These are phyloP conservation scores for Tetrao urogallus DNA, from an alignment of 2,113 vertebrate species.

Conservation along the genomic window DNA sequence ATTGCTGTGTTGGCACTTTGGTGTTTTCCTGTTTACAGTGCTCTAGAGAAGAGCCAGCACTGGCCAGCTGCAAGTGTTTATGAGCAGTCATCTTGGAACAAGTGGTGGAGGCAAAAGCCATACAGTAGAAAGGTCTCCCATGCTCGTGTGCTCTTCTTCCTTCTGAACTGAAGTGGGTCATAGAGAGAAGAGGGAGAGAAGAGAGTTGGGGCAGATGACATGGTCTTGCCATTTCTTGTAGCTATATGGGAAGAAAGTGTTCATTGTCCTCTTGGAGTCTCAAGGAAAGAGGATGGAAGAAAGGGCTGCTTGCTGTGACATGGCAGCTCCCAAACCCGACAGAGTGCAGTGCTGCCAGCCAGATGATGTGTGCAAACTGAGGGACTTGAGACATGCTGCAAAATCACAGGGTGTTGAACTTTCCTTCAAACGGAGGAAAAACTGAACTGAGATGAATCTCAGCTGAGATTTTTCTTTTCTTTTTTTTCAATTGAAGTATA, in stretches of 20 bases:
- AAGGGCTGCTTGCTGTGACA: neutral
- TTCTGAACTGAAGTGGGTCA: fast-evolving
- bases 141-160: neutral
- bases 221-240: neutral
- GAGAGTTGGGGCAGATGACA: neutral
- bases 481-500: neutral
- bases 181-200: neutral
- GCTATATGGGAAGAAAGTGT: neutral
- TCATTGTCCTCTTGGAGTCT: no score
- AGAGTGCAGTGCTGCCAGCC: neutral
- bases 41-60: neutral
- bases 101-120: neutral
- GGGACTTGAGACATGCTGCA: neutral
- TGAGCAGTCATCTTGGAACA: neutral
- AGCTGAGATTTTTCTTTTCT: neutral
- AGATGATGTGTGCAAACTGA: neutral
- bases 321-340: fast-evolving
- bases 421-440: neutral
- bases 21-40: neutral
- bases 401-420: neutral
- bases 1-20: neutral
- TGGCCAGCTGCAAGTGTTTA: neutral
- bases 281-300: fast-evolving
- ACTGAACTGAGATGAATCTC: neutral
- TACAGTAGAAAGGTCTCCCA: neutral